phyloP scores from a whole-genome alignment of 1,140 invertebrate species.

The Drosophila kepulauana region DNA sequence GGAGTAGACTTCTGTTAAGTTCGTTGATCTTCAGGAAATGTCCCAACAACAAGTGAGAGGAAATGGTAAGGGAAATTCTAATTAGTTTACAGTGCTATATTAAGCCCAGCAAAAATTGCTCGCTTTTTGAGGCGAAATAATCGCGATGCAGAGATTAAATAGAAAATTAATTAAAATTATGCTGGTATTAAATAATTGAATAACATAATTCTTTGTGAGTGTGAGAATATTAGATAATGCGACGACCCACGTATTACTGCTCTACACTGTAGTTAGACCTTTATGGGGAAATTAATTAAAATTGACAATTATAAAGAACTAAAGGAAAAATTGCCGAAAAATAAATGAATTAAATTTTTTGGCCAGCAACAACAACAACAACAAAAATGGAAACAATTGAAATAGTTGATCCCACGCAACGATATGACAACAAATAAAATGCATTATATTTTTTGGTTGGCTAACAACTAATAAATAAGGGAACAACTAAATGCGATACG shows the following conservation, averaged over 20 bases:
- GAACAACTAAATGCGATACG: slow-evolving; percentile 56
- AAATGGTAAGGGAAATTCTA: not conserved
- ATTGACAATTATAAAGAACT: slow-evolving; percentile 45
- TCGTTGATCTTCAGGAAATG: no score
- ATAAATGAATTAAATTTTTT: slow-evolving; percentile 57
- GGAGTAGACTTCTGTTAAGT: no score
- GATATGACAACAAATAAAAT: slow-evolving; percentile 60
- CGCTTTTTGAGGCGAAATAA: not conserved
- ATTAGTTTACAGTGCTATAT: not conserved
- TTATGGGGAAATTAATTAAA: slow-evolving; percentile 69
- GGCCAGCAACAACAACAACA: slow-evolving; percentile 15
- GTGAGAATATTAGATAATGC: slow-evolving; percentile 7
- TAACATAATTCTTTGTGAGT: slow-evolving; percentile 23
- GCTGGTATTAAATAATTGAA: slow-evolving; percentile 47
- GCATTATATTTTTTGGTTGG: slow-evolving; percentile 47
- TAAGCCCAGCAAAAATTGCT: not conserved
- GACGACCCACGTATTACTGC: not conserved
- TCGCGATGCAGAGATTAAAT: slow-evolving; percentile 16
- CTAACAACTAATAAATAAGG: slow-evolving; percentile 65
- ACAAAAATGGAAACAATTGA: slow-evolving; percentile 29
- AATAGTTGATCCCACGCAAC: slow-evolving; percentile 61
- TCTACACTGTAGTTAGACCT: not conserved
- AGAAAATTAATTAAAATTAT: slow-evolving; percentile 42
- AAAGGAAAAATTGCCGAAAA: slow-evolving; percentile 42
- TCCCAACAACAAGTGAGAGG: no score